Percentiles rank a stretch among this genome's conserved stretches.
phyloP scores from a whole-genome alignment of 2,113 vertebrate species.

The Urocynchramus pylzowi region DNA sequence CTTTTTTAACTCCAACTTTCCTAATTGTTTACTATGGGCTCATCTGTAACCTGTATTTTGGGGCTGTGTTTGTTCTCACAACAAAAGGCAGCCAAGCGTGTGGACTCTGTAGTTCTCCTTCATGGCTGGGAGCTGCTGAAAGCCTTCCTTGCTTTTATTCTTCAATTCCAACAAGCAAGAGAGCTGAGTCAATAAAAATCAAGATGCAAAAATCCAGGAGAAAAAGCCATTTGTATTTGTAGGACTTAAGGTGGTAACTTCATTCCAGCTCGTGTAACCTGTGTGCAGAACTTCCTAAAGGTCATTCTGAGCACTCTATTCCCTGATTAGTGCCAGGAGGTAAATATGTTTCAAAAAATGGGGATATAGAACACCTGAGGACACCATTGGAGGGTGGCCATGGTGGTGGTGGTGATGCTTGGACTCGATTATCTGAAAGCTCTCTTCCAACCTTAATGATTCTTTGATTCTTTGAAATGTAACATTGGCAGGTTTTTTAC shows the following conservation, averaged over 20 bases:
- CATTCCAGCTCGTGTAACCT: fast-evolving
- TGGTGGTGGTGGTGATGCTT: neutral
- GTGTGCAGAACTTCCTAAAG: neutral
- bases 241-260: neutral
- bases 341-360: fast-evolving
- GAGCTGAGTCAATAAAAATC: neutral
- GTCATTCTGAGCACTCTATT: fast-evolving
- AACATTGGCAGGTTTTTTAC: fast-evolving
- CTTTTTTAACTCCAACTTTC: neutral
- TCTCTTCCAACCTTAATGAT: neutral
- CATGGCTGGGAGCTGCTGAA: neutral
- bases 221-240: neutral
- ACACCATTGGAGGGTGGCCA: neutral
- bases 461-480: neutral
- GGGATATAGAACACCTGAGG: neutral
- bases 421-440: neutral
- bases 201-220: neutral
- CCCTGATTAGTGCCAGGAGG: neutral
- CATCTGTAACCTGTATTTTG: neutral
- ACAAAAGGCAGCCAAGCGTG: neutral
- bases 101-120: too few species aligned
- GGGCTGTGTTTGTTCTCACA: neutral
- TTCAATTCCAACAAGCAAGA: neutral
- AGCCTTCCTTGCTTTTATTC: neutral
- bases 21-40: neutral